These are phyloP conservation scores for Aethina tumida DNA, from an alignment of 1,140 invertebrate genomes.

Conservation along the genomic window DNA sequence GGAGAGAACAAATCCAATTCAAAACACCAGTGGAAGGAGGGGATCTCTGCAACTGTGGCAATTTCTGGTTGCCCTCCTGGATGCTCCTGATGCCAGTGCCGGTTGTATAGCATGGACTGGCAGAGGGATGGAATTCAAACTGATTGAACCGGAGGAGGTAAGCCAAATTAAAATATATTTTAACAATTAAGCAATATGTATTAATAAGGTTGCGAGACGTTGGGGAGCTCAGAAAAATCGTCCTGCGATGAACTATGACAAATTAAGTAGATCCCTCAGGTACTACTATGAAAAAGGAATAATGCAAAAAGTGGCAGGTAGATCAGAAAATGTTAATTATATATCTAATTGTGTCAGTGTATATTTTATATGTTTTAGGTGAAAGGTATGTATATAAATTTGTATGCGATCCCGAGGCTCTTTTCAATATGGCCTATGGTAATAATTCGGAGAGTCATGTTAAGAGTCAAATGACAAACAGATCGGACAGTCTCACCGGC, in stretches of 20 bases:
- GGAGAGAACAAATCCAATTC: conserved; percentile 1
- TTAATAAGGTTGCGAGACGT: conserved; percentile 58
- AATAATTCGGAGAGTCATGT: conserved; percentile 17
- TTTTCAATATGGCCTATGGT: conserved; percentile 77
- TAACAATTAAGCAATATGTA: not conserved
- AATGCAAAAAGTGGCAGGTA: conserved; percentile 93
- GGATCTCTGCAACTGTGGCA: conserved; percentile 91
- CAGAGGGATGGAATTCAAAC: conserved; percentile 86
- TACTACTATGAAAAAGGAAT: conserved; percentile 98
- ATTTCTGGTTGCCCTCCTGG: conserved; percentile 81
- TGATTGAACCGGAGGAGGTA: conserved; percentile 91
- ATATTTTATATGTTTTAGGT: conserved; percentile 46
- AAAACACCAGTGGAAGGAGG: conserved; percentile 41
- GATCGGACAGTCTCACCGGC: conserved; percentile 20
- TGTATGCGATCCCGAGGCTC: conserved; percentile 86
- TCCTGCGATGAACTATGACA: conserved; percentile 96
- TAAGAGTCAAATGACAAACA: conserved; percentile 13
- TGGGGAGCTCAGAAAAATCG: conserved; percentile 83
- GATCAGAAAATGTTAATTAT: no score
- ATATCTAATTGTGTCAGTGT: conserved; percentile 1
- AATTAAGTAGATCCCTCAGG: conserved; percentile 80
- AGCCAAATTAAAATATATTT: not conserved
- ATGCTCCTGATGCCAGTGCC: conserved; percentile 68
- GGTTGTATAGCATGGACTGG: conserved; percentile 94
- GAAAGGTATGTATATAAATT: conserved; percentile 95